Evolutionary conservation across 64 coral and sea anemone species (phyloP).

Genomic region (Catalaphyllia jardinei): DNA sequence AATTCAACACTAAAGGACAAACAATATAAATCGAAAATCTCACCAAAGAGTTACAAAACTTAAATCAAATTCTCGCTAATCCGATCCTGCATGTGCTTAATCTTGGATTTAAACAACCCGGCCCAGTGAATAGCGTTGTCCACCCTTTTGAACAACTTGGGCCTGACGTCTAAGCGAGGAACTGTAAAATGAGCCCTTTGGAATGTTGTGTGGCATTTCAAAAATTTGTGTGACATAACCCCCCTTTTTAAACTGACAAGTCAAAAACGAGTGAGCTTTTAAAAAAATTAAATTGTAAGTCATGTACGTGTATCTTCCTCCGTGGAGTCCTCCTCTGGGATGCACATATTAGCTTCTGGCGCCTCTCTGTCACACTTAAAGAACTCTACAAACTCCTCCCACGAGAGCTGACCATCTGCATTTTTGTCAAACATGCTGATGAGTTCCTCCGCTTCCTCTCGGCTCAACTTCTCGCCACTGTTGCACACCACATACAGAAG

Average conservation of each 20-base stretch:
- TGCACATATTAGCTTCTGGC: background rate
- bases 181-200: background rate
- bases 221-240: background rate
- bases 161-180: no score
- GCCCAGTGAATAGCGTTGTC: no score
- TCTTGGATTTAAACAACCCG: no score
- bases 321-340: background rate
- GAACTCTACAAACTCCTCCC: slow-evolving; percentile 89
- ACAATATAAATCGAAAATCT: no score
- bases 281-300: background rate
- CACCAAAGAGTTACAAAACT: no score
- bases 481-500: slow-evolving; percentile 89
- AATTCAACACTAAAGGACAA: no score
- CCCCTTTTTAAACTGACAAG: background rate
- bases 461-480: slow-evolving; percentile 75
- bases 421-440: slow-evolving; percentile 91
- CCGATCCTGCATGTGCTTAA: no score
- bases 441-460: slow-evolving; percentile 78
- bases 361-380: slow-evolving; percentile 48
- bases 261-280: background rate
- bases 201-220: background rate
- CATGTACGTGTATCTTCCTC: background rate
- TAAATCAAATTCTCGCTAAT: no score
- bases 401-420: slow-evolving; percentile 83
- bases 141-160: no score